Evolutionary conservation across 2,888 invertebrate species (phyloP), one percentile per base, ranked within the genome.

Genomic region (Phaonia tiefii): DNA sequence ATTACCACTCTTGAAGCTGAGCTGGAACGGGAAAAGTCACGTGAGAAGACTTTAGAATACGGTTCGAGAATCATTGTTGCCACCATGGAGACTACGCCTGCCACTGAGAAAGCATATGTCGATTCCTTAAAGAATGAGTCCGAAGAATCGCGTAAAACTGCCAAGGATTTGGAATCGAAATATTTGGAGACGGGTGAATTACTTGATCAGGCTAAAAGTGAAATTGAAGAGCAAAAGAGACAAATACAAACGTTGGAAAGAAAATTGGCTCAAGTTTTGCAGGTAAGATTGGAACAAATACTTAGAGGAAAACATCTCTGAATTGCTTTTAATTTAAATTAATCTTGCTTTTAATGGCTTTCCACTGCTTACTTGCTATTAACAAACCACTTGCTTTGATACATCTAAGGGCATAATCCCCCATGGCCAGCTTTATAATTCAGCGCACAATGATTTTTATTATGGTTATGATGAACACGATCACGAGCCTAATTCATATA

Each of bases 1-100:
- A 94, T 97, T 88, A 93, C 94, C 26, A 96, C 96, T 87, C 91
- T 97, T 84, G 96, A 97, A 91, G 95, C 95, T 11, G 96, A 97
- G 88, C 88, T 96, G 84, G 95, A 96, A 79, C 94, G 95, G 85
- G 94, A 95, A 88, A 92, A 93, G 58, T 87, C 89, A 1, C 85
- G 88, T 17, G 88, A 88, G 51, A 89, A 89, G 84, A 89, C 87
- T 80, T 83, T 87, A 1, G 88, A 88, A 79, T 88, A 88, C 39
- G 89, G 87, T 7, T 89, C 89, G 1, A 87, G 88, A 84, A 87
- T 88, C 39, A 89, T 89, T 81, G 89, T 89, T 56, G 89, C 89
- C 49, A 89, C 86, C 26, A 85, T 87, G 84, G 87, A 88, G 72
- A 85, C 88, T 78, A 84, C 89, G 20, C 85, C 87, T 15, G 88